phyloP scores from a whole-genome alignment of 1,140 invertebrate species.

The Lepidotrigona ventralis region DNA sequence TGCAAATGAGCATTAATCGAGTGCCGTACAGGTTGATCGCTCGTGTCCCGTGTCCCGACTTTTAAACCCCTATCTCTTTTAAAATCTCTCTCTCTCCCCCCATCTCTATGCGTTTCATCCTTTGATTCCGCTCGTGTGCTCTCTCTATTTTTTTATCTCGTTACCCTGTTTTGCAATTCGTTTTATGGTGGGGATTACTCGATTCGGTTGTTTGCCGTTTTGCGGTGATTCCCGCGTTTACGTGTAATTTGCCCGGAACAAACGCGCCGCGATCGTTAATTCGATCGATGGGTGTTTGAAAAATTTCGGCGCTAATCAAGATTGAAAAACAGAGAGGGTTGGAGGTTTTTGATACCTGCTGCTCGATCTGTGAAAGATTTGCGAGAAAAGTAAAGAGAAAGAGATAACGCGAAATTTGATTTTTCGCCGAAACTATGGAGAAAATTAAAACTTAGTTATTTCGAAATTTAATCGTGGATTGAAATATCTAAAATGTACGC shows the following conservation, averaged over 20 bases:
- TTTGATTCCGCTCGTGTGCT: constrained; percentile 17
- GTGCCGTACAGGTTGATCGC: constrained; percentile 41
- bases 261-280: background rate
- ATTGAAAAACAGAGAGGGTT: background rate
- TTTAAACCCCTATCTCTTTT: constrained; percentile 22
- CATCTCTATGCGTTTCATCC: background rate
- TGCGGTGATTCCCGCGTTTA: background rate
- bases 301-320: background rate
- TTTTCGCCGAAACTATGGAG: too few relatives aligned
- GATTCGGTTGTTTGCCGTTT: background rate
- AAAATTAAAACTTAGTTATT: too few relatives aligned
- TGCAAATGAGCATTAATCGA: constrained; percentile 64
- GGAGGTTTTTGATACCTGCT: background rate
- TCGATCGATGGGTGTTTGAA: background rate
- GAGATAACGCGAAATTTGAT: too few relatives aligned
- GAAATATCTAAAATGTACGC: too few relatives aligned
- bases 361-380: too few relatives aligned
- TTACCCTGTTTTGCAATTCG: background rate
- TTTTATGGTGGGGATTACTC: background rate
- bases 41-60: constrained; percentile 1
- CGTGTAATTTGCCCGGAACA: constrained; percentile 4
- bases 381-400: too few relatives aligned
- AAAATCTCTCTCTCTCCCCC: constrained; percentile 11
- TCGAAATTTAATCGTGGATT: too few relatives aligned
- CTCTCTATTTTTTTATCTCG: background rate